Evolutionary conservation across 2,888 invertebrate species (phyloP), one percentile per base, ranked within the genome.

Genomic region (Acrobasis repandana): DNA sequence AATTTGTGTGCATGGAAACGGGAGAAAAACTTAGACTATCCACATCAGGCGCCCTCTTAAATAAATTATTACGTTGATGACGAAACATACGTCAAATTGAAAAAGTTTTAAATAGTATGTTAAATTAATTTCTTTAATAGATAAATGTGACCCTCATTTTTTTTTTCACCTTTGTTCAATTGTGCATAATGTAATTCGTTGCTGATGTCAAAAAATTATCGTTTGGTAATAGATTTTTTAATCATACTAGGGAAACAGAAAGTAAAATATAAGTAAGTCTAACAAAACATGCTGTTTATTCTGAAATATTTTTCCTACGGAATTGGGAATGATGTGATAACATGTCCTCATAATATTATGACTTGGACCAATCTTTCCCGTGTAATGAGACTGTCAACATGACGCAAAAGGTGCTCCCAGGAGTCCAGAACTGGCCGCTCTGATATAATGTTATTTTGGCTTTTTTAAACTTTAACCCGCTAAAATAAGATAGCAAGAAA

Each of bases 321-420:
- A 43, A 43, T 43, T 43, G 43, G 43, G 43, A 43, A 43, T 43
- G 11, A 43, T 43, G 10, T 14, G 11, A 43, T 43, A 43, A 43
- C 43, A 43, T 43, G 6, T n/a, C 14, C 43, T 43, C 43, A 43
- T 47, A 15, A 48, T 34, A 28, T 36, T 49, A 36, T 54, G 15
- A 48, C 54, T 58, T 48, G 47, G 52, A 15, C 56, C 38, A 33
- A 20, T 51, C 16, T 50, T 36, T 34, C 34, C 28, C 48, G 16
- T 47, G 52, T 52, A 43, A 52, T 59, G 56, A 62, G 57, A 58
- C 48, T 58, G 57, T 58, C 57, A 58, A 52, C 54, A 54, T 61
- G 66, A 69, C 64, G 61, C 54, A 59, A 63, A 65, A 61, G 60
- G 56, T 46, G 63, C 58, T 60, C 64, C 58, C 63, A 65, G 64